phyloP scores from a whole-genome alignment of 2,113 vertebrate species.

The Panthera leo region DNA sequence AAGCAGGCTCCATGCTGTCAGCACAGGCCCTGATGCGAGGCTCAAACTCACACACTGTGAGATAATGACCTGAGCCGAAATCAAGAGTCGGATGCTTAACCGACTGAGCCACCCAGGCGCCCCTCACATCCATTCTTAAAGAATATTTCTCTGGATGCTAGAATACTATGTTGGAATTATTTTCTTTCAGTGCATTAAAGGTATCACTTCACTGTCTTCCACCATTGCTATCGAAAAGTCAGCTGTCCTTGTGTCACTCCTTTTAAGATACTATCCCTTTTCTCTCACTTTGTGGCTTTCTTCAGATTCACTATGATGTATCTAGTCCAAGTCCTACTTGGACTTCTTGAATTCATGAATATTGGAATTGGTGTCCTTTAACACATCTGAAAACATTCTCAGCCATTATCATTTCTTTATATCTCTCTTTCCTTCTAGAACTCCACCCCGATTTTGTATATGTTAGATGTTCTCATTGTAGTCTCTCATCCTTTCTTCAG shows the following conservation, averaged over 20 bases:
- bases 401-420: neutral
- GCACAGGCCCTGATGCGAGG: too few species aligned
- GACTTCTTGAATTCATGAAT: neutral
- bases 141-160: neutral
- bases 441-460: neutral
- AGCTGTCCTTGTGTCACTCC: neutral
- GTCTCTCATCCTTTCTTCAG: neutral
- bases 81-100: too few species aligned
- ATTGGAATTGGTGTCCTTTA: neutral
- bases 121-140: neutral
- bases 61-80: too few species aligned
- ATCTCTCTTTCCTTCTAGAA: neutral
- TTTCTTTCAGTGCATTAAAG: neutral
- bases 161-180: neutral
- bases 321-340: neutral
- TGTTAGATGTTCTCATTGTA: neutral
- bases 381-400: neutral
- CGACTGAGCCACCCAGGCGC: too few species aligned
- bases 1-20: too few species aligned
- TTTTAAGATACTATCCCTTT: neutral
- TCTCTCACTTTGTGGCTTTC: neutral
- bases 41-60: too few species aligned
- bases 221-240: neutral
- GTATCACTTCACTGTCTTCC: neutral
- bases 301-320: neutral